Conservation (phyloP, 1,140 invertebrate species). For the Pomacea maculata region DNA sequence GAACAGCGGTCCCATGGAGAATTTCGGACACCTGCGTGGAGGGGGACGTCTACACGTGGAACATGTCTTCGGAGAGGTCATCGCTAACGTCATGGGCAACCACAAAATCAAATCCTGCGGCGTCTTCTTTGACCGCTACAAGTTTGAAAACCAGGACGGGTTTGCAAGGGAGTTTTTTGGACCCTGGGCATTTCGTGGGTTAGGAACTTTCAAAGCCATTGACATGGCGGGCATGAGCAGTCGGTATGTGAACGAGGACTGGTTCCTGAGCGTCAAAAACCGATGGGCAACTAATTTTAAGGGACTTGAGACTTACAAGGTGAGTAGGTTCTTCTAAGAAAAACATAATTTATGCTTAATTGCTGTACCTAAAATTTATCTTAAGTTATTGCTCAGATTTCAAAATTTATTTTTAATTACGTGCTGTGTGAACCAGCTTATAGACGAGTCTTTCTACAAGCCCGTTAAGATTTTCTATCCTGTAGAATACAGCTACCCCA, state of each 20-base stretch:
- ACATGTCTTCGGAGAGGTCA: slow-evolving; percentile 69
- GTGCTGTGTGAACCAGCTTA: no score
- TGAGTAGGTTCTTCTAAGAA: slow-evolving; percentile 72
- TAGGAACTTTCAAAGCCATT: slow-evolving; percentile 33
- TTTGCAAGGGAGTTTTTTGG: slow-evolving; percentile 45
- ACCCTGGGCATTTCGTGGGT: slow-evolving; percentile 41
- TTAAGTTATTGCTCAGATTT: no score
- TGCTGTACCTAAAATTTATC: neutral
- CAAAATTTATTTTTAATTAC: no score
- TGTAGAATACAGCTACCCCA: no score
- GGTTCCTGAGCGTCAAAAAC: slow-evolving; percentile 39
- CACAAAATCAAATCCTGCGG: slow-evolving; percentile 85
- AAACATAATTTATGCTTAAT: slow-evolving; percentile 66
- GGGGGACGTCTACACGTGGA: slow-evolving; percentile 48
- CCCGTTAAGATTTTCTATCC: no score
- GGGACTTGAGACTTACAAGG: slow-evolving; percentile 36
- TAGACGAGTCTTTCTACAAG: no score
- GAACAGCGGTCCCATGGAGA: slow-evolving; percentile 40
- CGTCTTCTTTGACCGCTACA: slow-evolving; percentile 92
- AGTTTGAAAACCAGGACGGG: slow-evolving; percentile 80
- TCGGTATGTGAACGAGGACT: slow-evolving; percentile 36
- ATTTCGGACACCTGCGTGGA: slow-evolving; percentile 45
- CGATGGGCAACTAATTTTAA: slow-evolving; percentile 42
- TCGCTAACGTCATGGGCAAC: slow-evolving; percentile 91
- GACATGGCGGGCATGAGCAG: slow-evolving; percentile 41